Conservation (phyloP, 2,797 vertebrate genomes). For the Oryzias dopingdopingensis region DNA sequence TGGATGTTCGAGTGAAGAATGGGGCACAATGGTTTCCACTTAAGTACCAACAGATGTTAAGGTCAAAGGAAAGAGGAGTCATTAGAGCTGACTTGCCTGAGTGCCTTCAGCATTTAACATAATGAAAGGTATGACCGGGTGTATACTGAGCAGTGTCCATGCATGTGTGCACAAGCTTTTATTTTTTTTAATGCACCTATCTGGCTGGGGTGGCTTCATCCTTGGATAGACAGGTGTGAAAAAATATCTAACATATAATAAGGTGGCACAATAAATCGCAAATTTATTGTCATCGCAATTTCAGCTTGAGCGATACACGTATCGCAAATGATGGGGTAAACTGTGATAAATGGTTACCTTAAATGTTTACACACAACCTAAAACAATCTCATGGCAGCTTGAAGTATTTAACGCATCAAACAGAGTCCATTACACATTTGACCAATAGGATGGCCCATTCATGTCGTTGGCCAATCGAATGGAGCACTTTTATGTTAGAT, state of each 20-base stretch:
- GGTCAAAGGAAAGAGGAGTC: neutral
- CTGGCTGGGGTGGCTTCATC: constrained; percentile 8
- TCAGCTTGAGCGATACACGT: no score
- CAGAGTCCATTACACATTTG: no score
- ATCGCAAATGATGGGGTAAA: no score
- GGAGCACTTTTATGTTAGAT: no score
- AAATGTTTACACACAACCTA: no score
- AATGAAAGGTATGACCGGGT: constrained; percentile 7
- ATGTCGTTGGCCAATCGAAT: no score
- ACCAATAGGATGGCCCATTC: no score
- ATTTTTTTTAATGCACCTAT: constrained; percentile 10
- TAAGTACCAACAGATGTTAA: constrained; percentile 12
- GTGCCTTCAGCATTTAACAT: constrained; percentile 5
- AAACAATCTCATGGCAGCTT: no score
- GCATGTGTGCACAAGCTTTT: constrained; percentile 1
- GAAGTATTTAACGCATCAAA: no score
- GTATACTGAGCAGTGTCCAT: neutral
- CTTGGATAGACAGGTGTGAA: constrained; percentile 3
- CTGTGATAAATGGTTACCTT: no score
- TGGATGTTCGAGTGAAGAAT: constrained; percentile 8
- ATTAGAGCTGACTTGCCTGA: neutral
- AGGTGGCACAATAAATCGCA: no score
- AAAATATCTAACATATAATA: neutral
- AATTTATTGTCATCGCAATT: no score
- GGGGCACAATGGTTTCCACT: neutral